Evolutionary conservation across 2,113 vertebrate species (phyloP), one percentile per base, ranked within the genome.

Genomic region (Collichthys lucidus): DNA sequence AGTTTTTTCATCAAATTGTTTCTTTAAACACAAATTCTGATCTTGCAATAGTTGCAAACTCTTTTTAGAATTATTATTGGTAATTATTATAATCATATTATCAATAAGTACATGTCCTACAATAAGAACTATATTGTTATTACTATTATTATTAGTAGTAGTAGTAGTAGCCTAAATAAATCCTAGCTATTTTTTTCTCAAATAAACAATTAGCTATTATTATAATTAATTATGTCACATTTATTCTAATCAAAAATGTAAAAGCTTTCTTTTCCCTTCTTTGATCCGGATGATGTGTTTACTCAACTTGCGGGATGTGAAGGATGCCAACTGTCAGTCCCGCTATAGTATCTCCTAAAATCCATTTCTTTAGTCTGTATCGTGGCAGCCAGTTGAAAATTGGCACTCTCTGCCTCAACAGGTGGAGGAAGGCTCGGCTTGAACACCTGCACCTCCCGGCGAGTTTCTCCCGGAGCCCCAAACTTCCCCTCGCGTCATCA

Each of bases 261-360:
- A 66, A 20, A 22, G 11, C 29, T 35, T 22, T 26, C 5, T 40
- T 72, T 35, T 46, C 17, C 22, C 22, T 20, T 19, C 9, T n/a
- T 52, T 20, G 5, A 63, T 49, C 55, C 6, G 4, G 16, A 56
- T 26, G 24, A 35, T 0, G 0, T 19, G 3, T 5, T 65, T 15
- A 16, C 94, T 91, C 87, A 97, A 97, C 97, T 94, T 98, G 97
- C 0, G 97, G 97, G 73, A 98, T 97, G 84, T 98, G 97, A 31
- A 98, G 95, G 53, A 98, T 92, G 15, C 97, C 97, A 49, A 97
- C 97, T 0, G 97, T 98, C 79, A 98, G 87, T 55, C 97, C 97
- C 0, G 96, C 96, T 56, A 97, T 82, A 0, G 94, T 93, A 20
- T 98, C 97, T 82, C 97, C 97, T 11, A 97, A 90, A 40, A 98